Percentiles rank a stretch among this genome's conserved stretches.
phyloP scores from a whole-genome alignment of 2,888 invertebrate genomes.

The Pandemis corylana region DNA sequence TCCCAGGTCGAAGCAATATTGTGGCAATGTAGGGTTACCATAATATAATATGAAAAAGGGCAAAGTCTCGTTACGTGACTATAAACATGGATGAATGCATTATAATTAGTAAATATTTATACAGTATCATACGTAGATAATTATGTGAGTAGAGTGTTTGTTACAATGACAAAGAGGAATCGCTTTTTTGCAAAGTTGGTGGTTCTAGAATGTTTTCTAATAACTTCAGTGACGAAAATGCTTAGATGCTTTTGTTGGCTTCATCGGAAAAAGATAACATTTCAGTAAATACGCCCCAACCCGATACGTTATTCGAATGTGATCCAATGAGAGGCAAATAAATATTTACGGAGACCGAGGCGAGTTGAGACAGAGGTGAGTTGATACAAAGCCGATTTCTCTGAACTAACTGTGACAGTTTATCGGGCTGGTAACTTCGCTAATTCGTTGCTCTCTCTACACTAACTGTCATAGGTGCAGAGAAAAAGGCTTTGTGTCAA shows the following conservation, averaged over 20 bases:
- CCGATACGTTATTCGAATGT: not conserved
- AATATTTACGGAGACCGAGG: too few species aligned
- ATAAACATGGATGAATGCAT: not conserved
- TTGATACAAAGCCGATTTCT: too few species aligned
- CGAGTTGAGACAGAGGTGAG: too few species aligned
- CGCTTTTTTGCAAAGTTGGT: not conserved
- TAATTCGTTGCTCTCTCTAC: too few species aligned
- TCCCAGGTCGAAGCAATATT: not conserved
- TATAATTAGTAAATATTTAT: not conserved
- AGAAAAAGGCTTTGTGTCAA: too few species aligned
- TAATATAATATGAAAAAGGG: not conserved
- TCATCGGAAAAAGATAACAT: slow-evolving; percentile 22
- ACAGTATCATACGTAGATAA: not conserved
- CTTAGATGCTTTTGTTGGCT: slow-evolving; percentile 9
- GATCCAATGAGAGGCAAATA: not conserved
- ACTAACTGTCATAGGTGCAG: too few species aligned
- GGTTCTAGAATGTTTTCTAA: slow-evolving; percentile 40
- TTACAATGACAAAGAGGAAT: slow-evolving; percentile 12
- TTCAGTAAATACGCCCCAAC: not conserved
- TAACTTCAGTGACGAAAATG: slow-evolving; percentile 29
- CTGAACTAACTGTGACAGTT: too few species aligned
- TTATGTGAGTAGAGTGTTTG: slow-evolving; percentile 18
- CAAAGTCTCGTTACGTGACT: not conserved
- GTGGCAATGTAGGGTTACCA: not conserved
- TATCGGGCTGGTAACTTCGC: too few species aligned